phyloP scores from a whole-genome alignment of 1,140 invertebrate species.

The Panagrolaimus sp. region DNA sequence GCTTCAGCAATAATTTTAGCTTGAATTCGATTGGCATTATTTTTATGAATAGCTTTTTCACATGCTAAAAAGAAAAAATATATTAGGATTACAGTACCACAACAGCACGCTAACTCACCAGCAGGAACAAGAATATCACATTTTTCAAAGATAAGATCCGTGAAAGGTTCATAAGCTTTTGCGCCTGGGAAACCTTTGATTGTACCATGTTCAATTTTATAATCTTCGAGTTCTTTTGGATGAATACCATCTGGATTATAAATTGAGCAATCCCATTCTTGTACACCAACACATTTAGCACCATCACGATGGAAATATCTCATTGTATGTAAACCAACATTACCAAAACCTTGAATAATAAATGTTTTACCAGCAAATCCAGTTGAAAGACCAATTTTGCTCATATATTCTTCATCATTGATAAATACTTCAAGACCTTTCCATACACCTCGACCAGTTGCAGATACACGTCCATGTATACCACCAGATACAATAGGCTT shows the following conservation, averaged over 20 bases:
- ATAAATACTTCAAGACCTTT: conserved; percentile 97
- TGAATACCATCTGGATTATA: conserved; percentile 88
- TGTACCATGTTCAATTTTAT: conserved; percentile 68
- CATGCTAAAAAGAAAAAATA: no score
- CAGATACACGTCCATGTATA: conserved; percentile 92
- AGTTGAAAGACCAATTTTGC: conserved; percentile 76
- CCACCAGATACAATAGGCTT: conserved; percentile 78
- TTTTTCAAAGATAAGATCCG: conserved; percentile 81
- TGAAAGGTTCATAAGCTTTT: conserved; percentile 73
- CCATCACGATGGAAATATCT: conserved; percentile 89
- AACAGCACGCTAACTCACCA: no score
- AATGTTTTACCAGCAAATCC: conserved; percentile 95
- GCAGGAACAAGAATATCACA: conserved; percentile 97
- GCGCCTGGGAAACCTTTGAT: conserved; percentile 89
- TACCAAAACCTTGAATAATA: conserved; percentile 78
- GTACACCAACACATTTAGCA: conserved; percentile 84
- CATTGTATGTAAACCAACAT: conserved; percentile 96
- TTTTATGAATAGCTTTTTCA: conserved; percentile 89
- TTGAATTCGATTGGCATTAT: conserved; percentile 83
- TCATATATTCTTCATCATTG: conserved; percentile 92
- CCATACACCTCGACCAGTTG: conserved; percentile 92
- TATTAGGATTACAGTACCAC: no score
- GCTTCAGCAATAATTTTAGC: conserved; percentile 95
- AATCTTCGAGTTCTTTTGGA: conserved; percentile 72
- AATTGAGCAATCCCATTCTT: conserved; percentile 87